Evolutionary conservation across 1,140 invertebrate genomes (phyloP).

Genomic region (Drosophila grimshawi): DNA sequence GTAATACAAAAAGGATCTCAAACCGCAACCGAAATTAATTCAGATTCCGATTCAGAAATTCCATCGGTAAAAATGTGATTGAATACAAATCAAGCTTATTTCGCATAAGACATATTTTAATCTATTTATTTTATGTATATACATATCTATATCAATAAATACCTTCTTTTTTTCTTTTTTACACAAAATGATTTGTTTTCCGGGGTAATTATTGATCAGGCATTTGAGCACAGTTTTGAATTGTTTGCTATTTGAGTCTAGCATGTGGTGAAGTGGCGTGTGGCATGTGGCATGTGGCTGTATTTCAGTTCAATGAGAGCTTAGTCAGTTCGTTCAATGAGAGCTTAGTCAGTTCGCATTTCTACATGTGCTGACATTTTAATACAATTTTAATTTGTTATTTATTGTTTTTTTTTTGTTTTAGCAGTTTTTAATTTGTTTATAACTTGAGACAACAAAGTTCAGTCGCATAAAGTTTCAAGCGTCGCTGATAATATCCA

Average conservation of each 20-base stretch:
- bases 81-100: not conserved
- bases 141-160: not conserved
- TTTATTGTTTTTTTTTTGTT: too few relatives aligned
- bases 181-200: not conserved
- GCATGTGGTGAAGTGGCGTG: constrained; percentile 10
- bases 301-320: constrained; percentile 27
- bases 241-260: constrained; percentile 1
- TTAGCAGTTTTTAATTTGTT: constrained; percentile 69
- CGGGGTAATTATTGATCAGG: constrained; percentile 6
- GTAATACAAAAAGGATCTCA: too few relatives aligned
- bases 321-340: constrained; percentile 9
- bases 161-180: not conserved
- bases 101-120: not conserved
- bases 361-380: constrained; percentile 59
- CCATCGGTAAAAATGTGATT: too few relatives aligned
- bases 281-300: constrained; percentile 25
- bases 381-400: constrained; percentile 81
- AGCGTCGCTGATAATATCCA: constrained; percentile 41
- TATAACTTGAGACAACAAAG: constrained; percentile 71
- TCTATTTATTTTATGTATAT: too few relatives aligned
- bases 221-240: not conserved
- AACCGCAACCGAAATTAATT: too few relatives aligned
- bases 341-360: constrained; percentile 23
- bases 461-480: constrained; percentile 36
- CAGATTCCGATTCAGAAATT: too few relatives aligned